phyloP scores from a whole-genome alignment of 1,140 invertebrate genomes.

The Pseudomyrmex pallidus region DNA sequence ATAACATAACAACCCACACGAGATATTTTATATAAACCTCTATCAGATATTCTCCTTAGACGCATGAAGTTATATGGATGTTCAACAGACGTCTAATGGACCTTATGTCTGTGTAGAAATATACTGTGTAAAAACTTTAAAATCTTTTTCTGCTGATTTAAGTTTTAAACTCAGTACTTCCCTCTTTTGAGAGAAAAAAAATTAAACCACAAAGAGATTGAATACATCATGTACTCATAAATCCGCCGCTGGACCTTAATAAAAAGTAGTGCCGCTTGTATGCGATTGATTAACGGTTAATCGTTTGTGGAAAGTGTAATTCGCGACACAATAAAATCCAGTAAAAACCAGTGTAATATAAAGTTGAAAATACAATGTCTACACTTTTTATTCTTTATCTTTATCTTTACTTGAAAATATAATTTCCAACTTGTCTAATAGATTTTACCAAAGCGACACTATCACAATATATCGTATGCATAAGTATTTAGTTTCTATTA shows the following conservation, averaged over 20 bases:
- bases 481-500: slow-evolving; percentile 13
- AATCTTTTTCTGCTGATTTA: slow-evolving; percentile 1
- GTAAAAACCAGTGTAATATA: neutral
- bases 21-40: too few relatives aligned
- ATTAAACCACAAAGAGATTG: neutral
- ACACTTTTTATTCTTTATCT: too few relatives aligned
- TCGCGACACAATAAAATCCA: slow-evolving; percentile 4
- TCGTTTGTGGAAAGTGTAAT: slow-evolving; percentile 2
- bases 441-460: too few relatives aligned
- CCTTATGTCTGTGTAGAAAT: neutral
- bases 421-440: too few relatives aligned
- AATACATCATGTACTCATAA: slow-evolving; percentile 5
- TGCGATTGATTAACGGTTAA: slow-evolving; percentile 7
- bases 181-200: too few relatives aligned
- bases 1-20: neutral
- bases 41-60: too few relatives aligned
- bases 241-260: slow-evolving; percentile 39
- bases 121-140: neutral
- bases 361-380: neutral
- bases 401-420: too few relatives aligned
- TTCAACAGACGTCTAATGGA: too few relatives aligned
- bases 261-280: slow-evolving; percentile 11
- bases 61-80: too few relatives aligned
- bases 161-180: neutral
- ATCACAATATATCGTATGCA: neutral